Percentiles rank a stretch among this genome's conserved stretches.
Evolutionary conservation across 2,113 vertebrate species (phyloP).

Genomic region (Alligator sinensis): DNA sequence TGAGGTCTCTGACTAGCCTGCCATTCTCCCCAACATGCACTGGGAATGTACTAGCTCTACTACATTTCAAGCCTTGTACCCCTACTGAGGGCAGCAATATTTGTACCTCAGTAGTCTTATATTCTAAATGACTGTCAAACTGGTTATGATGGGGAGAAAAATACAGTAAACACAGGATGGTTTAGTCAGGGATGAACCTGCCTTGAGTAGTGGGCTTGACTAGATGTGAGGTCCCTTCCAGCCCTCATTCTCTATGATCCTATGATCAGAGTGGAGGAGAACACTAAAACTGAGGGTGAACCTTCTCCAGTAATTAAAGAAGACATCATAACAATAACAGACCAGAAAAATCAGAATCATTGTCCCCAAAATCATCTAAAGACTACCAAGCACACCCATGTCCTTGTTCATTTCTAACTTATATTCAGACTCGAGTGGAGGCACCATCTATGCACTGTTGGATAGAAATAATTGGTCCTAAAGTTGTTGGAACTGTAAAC

Average conservation of each 20-base stretch:
- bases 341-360: background rate
- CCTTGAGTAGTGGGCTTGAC: too few species aligned
- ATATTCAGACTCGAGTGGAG: background rate
- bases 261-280: background rate
- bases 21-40: background rate
- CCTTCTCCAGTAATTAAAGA: background rate
- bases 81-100: background rate
- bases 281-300: background rate
- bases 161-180: background rate
- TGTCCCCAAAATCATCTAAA: background rate
- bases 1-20: background rate
- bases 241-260: too few species aligned
- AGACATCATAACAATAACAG: background rate
- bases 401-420: background rate
- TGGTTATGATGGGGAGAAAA: background rate
- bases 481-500: background rate
- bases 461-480: background rate
- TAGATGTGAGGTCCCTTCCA: too few species aligned
- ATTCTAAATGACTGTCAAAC: background rate
- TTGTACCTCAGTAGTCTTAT: background rate
- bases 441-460: background rate
- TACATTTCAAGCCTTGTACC: accelerated
- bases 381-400: background rate
- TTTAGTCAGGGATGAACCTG: background rate
- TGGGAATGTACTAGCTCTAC: background rate